phyloP scores from a whole-genome alignment of 2,113 vertebrate genomes.

The Leuciscus idus region DNA sequence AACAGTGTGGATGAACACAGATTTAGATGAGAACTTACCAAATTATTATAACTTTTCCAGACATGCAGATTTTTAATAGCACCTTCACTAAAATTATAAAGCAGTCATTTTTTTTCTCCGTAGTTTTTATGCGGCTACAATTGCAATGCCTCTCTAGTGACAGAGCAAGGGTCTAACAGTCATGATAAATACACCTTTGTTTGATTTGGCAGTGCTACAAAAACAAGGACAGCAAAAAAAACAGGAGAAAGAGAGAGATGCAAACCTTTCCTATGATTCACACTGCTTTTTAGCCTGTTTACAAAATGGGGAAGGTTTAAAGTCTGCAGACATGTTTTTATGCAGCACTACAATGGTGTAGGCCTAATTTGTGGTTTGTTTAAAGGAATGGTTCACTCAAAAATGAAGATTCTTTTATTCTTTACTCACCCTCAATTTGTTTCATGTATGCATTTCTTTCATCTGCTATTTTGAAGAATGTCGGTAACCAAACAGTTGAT shows the following conservation, averaged over 20 bases:
- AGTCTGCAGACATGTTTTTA: not conserved
- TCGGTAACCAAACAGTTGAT: too few species aligned
- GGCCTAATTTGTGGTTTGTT: too few species aligned
- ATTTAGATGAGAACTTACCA: constrained; percentile 53
- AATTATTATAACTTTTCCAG: constrained; percentile 39
- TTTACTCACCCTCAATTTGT: too few species aligned
- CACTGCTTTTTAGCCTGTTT: not conserved
- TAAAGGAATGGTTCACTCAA: too few species aligned
- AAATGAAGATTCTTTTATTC: too few species aligned
- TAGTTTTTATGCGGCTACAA: not conserved
- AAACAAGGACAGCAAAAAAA: constrained; percentile 33
- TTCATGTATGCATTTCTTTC: too few species aligned
- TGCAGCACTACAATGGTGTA: not conserved
- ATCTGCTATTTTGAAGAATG: too few species aligned
- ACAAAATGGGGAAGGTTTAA: too few species aligned
- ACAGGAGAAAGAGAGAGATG: not conserved
- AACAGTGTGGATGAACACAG: not conserved
- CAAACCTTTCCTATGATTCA: constrained; percentile 34
- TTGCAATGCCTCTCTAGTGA: not conserved
- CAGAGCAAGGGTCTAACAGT: constrained; percentile 58
- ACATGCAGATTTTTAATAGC: not conserved
- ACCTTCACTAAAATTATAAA: not conserved
- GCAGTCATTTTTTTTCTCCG: not conserved
- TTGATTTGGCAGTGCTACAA: constrained; percentile 66
- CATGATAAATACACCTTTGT: constrained; percentile 59